Percentiles rank a stretch among this genome's conserved stretches.
Evolutionary conservation across 2,113 vertebrate genomes (phyloP).

Genomic region (Menidia beryllina): DNA sequence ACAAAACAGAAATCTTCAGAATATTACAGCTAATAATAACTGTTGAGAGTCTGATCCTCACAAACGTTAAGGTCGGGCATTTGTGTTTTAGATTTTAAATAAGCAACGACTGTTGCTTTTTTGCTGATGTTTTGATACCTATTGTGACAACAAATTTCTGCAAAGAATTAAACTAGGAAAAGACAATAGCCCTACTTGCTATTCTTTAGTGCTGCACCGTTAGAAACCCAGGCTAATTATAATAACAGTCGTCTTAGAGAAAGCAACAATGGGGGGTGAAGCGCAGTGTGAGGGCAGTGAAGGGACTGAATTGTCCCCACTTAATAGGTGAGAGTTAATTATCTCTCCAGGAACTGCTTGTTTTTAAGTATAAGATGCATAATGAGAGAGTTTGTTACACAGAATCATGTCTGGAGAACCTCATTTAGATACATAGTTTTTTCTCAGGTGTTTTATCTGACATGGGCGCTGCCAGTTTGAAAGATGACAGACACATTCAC

Average conservation of each 20-base stretch:
- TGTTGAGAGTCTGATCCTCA: too few relatives aligned
- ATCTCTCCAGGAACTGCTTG: conserved; percentile 20
- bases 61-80: too few relatives aligned
- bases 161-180: background rate
- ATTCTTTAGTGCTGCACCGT: too few relatives aligned
- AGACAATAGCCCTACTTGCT: background rate
- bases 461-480: background rate
- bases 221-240: background rate
- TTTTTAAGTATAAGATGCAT: conserved; percentile 32
- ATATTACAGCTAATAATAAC: too few relatives aligned
- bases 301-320: conserved; percentile 37
- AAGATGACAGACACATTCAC: background rate
- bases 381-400: conserved; percentile 36
- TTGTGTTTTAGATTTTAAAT: too few relatives aligned
- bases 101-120: too few relatives aligned
- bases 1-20: too few relatives aligned
- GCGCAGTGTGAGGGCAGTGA: conserved; percentile 55
- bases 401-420: conserved; percentile 1
- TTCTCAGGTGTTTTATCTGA: background rate
- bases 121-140: too few relatives aligned
- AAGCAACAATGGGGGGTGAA: conserved; percentile 33
- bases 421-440: background rate
- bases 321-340: conserved; percentile 38
- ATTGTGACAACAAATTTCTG: background rate
- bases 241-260: conserved; percentile 14